phyloP scores from a whole-genome alignment of 2,113 vertebrate genomes.

The Solenodon paradoxus region DNA sequence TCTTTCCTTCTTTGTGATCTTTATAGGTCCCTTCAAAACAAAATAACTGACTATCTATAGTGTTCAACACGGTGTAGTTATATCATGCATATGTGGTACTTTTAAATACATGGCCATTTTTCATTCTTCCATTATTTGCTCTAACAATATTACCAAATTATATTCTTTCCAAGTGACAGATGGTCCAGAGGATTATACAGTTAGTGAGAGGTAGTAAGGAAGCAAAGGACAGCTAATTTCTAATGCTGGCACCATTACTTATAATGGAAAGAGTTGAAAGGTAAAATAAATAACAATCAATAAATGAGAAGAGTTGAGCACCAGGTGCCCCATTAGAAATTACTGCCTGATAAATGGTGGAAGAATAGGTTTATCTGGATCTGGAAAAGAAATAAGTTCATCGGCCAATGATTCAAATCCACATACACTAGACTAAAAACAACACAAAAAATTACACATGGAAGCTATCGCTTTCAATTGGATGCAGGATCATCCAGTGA shows the following conservation, averaged over 20 bases:
- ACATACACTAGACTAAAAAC: not conserved
- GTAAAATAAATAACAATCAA: not conserved
- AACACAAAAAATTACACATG: not conserved
- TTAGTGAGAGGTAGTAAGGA: not conserved
- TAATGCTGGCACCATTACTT: not conserved
- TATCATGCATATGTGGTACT: not conserved
- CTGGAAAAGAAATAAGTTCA: not conserved
- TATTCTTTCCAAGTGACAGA: not conserved
- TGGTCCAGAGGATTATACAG: not conserved
- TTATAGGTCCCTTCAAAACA: not conserved
- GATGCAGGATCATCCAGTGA: not conserved
- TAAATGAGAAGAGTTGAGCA: not conserved
- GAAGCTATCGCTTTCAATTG: not conserved
- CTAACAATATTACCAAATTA: not conserved
- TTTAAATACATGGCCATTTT: not conserved
- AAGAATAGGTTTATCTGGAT: not conserved
- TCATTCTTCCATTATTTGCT: not conserved
- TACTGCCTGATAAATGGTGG: not conserved
- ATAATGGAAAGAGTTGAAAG: not conserved
- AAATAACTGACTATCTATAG: not conserved
- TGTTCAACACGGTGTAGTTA: not conserved
- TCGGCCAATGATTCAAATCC: not conserved
- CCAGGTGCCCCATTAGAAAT: not conserved
- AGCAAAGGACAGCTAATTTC: not conserved
- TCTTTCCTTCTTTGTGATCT: not conserved